phyloP scores from a whole-genome alignment of 2,888 invertebrate species.

The Noctua janthina region DNA sequence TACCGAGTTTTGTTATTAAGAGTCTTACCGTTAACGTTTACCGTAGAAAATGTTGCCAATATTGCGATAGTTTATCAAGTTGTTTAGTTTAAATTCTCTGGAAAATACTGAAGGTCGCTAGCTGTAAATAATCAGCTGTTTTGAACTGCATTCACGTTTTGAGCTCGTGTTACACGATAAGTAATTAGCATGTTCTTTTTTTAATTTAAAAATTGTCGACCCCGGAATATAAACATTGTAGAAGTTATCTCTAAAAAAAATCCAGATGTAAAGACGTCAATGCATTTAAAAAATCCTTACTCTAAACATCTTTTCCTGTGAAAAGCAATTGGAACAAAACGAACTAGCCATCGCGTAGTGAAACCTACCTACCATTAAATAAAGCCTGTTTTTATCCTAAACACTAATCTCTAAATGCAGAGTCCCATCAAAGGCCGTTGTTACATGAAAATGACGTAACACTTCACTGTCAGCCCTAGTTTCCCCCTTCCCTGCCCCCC shows the following conservation, averaged over 20 bases:
- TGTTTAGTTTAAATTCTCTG: constrained; percentile 35
- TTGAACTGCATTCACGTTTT: constrained; percentile 15
- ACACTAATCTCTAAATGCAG: constrained; percentile 35
- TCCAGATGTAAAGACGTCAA: constrained; percentile 3
- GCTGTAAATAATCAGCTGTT: constrained; percentile 19
- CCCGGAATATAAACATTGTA: not conserved
- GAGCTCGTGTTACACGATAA: constrained; percentile 25
- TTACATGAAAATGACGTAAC: constrained; percentile 33
- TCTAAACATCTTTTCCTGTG: not conserved
- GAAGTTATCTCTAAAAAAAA: constrained; percentile 21
- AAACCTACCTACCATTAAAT: not conserved
- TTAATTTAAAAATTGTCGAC: constrained; percentile 15
- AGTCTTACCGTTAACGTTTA: constrained; percentile 46
- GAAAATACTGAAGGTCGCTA: constrained; percentile 15
- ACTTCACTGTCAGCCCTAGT: constrained; percentile 52
- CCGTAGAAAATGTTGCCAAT: constrained; percentile 42
- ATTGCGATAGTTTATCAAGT: constrained; percentile 54
- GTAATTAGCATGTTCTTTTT: constrained; percentile 18
- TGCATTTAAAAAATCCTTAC: not conserved
- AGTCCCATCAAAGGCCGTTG: constrained; percentile 36
- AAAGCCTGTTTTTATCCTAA: not conserved
- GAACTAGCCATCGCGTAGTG: not conserved
- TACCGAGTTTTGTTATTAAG: constrained; percentile 54
- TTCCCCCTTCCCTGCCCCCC: constrained; percentile 7
- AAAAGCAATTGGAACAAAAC: not conserved